phyloP scores from a whole-genome alignment of 1,140 invertebrate species.

The Neodiprion lecontei region DNA sequence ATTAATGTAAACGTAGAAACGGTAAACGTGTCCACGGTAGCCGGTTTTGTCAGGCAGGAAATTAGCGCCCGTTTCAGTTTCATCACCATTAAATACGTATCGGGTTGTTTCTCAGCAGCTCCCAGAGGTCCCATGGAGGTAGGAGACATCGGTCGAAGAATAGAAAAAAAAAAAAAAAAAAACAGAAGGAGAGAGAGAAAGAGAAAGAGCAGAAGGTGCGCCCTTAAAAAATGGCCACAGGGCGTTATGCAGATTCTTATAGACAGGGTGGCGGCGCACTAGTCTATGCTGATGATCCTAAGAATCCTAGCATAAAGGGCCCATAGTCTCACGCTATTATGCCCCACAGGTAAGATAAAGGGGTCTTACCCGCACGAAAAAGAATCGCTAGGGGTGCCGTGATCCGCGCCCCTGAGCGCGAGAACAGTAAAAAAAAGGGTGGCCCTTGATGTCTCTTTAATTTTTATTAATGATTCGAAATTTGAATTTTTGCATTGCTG shows the following conservation, averaged over 20 bases:
- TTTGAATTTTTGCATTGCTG: constrained; percentile 63
- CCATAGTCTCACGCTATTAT: constrained; percentile 63
- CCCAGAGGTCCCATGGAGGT: background rate
- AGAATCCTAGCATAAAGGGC: constrained; percentile 56
- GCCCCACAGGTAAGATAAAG: constrained; percentile 60
- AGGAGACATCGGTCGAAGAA: too few species aligned
- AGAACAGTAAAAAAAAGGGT: constrained; percentile 19
- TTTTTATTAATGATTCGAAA: constrained; percentile 62
- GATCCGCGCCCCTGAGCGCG: background rate
- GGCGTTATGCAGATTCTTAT: constrained; percentile 7
- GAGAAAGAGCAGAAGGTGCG: constrained; percentile 18
- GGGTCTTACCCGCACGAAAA: constrained; percentile 36
- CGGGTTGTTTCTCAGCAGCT: background rate
- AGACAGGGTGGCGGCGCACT: constrained; percentile 1
- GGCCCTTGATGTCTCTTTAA: constrained; percentile 61
- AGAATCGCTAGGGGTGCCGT: background rate
- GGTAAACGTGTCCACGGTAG: too few species aligned
- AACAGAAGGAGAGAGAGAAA: constrained; percentile 22
- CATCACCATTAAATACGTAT: constrained; percentile 3
- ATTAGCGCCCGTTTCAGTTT: constrained; percentile 1
- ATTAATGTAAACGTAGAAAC: too few species aligned
- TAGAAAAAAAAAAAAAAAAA: background rate
- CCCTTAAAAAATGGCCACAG: constrained; percentile 14
- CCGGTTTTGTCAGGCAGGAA: background rate
- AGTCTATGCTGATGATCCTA: constrained; percentile 52